These are phyloP conservation scores for Neotoxoptera formosana DNA, from an alignment of 1,140 invertebrate species.

Conservation along the genomic window DNA sequence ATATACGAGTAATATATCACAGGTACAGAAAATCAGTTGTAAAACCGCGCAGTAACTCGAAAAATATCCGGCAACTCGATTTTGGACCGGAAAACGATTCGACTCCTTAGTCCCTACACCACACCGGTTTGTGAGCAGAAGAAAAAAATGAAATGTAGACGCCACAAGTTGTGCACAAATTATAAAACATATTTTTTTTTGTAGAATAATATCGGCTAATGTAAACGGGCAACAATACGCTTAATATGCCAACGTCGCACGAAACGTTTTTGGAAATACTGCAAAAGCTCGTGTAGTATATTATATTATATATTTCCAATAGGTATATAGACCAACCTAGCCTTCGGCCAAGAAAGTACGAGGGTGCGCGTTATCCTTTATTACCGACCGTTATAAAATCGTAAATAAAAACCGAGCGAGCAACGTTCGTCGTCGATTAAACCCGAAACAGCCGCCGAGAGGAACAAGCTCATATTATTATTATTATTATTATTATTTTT, in stretches of 20 bases:
- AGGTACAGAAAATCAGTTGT: background rate
- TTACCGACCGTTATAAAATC: conserved; percentile 24
- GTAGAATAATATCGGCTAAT: background rate
- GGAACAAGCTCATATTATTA: background rate
- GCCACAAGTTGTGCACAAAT: background rate
- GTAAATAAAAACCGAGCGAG: conserved; percentile 27
- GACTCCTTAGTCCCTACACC: background rate
- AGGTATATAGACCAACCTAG: background rate
- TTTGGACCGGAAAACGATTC: background rate
- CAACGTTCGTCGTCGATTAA: background rate
- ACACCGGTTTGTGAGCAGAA: too few species aligned
- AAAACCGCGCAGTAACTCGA: background rate
- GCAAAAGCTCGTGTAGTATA: background rate
- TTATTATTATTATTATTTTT: conserved; percentile 3
- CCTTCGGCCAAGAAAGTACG: background rate
- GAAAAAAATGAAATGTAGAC: background rate
- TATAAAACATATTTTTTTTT: background rate
- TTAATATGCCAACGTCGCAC: background rate
- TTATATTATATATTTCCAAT: background rate
- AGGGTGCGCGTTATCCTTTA: background rate
- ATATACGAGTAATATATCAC: too few species aligned
- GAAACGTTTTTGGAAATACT: background rate
- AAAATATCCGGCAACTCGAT: background rate
- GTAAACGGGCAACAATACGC: background rate
- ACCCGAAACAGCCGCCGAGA: background rate